Percentiles rank a stretch among this genome's conserved stretches.
Evolutionary conservation across 2,888 invertebrate genomes (phyloP).

Genomic region (Hyposoter dolosus): DNA sequence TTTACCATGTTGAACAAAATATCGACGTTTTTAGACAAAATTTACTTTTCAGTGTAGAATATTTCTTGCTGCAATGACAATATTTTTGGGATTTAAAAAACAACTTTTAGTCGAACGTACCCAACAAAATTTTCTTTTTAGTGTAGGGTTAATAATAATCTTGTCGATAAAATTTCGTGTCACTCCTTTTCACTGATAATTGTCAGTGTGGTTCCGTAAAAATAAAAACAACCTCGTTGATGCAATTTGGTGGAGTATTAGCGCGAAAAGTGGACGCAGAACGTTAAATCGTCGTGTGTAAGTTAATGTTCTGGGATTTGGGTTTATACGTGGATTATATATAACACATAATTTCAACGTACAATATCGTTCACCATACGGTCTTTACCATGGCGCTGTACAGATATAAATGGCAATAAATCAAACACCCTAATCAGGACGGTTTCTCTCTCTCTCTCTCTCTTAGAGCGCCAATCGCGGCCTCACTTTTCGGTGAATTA

Average conservation of each 20-base stretch:
- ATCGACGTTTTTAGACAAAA: too few relatives aligned
- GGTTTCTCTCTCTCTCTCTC: constrained; percentile 75
- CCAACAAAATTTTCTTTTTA: too few relatives aligned
- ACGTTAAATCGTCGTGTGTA: constrained; percentile 53
- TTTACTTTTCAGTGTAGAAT: too few relatives aligned
- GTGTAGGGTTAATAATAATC: too few relatives aligned
- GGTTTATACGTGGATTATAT: constrained; percentile 29
- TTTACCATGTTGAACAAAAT: too few relatives aligned
- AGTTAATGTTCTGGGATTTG: constrained; percentile 45
- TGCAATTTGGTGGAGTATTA: constrained; percentile 36
- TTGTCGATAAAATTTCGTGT: neutral
- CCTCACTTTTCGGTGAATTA: constrained; percentile 78
- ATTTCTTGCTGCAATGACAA: too few relatives aligned
- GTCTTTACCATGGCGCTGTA: constrained; percentile 62
- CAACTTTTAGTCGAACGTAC: too few relatives aligned
- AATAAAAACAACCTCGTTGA: neutral
- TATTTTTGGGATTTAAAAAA: too few relatives aligned
- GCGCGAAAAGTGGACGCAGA: constrained; percentile 54
- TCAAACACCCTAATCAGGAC: constrained; percentile 79
- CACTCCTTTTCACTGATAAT: neutral
- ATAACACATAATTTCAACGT: constrained; percentile 23
- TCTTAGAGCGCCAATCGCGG: constrained; percentile 70
- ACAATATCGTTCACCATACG: constrained; percentile 43
- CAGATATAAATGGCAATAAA: constrained; percentile 77
- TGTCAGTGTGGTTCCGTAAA: neutral